A percentile compares a stretch with the other conserved stretches of the same genome.
Evolutionary conservation across 1,140 invertebrate species (phyloP).

Genomic region (Sipha flava): DNA sequence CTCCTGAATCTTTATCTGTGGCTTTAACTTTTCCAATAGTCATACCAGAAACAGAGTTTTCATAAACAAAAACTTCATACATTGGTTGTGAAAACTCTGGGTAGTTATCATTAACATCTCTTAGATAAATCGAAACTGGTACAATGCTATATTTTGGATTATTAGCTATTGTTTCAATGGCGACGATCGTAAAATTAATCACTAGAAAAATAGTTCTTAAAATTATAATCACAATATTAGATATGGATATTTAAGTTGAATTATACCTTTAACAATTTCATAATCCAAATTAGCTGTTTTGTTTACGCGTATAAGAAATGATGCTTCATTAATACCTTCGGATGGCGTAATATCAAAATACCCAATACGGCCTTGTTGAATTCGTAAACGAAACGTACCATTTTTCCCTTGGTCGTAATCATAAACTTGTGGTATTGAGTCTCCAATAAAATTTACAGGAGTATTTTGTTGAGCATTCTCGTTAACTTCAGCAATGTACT

Average conservation of each 20-base stretch:
- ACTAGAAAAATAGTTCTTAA: constrained; percentile 46
- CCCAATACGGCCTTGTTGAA: constrained; percentile 69
- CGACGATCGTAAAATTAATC: constrained; percentile 76
- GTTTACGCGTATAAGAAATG: constrained; percentile 82
- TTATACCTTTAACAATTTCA: constrained; percentile 57
- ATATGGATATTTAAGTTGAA: not conserved
- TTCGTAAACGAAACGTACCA: constrained; percentile 76
- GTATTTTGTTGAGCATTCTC: constrained; percentile 88
- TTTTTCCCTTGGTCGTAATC: constrained; percentile 91
- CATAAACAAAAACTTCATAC: constrained; percentile 68
- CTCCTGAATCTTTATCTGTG: constrained; percentile 72
- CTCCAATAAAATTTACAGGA: constrained; percentile 74
- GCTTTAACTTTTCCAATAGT: constrained; percentile 75
- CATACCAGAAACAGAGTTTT: constrained; percentile 75
- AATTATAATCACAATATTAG: not conserved
- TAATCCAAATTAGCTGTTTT: constrained; percentile 75
- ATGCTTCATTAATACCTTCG: constrained; percentile 82
- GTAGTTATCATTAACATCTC: constrained; percentile 90
- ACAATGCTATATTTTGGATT: constrained; percentile 70
- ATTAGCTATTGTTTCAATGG: constrained; percentile 66
- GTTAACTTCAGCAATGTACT: constrained; percentile 79
- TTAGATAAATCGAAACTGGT: constrained; percentile 72
- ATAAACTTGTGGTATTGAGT: constrained; percentile 74
- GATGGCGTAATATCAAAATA: constrained; percentile 84
- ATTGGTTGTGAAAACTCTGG: constrained; percentile 71